Conservation (phyloP, 2,113 vertebrate species). For the Eidolon helvum region DNA sequence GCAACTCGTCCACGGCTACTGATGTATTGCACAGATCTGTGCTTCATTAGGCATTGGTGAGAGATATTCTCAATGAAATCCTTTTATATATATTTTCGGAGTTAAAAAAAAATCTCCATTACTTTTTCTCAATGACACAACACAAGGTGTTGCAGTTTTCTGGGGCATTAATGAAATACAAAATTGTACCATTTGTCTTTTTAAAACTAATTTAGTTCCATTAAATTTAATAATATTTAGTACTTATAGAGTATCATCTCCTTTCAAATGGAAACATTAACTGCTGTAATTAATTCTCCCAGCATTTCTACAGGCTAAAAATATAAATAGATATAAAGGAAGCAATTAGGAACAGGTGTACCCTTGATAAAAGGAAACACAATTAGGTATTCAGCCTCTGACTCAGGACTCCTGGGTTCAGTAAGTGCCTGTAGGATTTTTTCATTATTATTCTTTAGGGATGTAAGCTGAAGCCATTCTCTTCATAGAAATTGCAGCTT, state of each 20-base stretch:
- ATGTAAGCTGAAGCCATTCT: not conserved
- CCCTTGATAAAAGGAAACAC: conserved; percentile 42
- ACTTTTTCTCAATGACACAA: conserved; percentile 12
- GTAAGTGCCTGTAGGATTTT: not conserved
- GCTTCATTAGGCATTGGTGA: not conserved
- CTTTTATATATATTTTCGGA: not conserved
- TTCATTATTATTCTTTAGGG: not conserved
- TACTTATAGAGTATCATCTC: conserved; percentile 56
- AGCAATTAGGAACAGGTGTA: conserved; percentile 67
- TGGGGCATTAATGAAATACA: conserved; percentile 3
- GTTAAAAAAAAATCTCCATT: not conserved
- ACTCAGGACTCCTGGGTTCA: conserved; percentile 52
- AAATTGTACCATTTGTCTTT: conserved; percentile 60
- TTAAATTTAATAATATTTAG: conserved; percentile 72
- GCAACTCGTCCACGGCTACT: not conserved
- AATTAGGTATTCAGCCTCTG: not conserved
- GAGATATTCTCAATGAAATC: not conserved
- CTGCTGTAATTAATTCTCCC: conserved; percentile 67
- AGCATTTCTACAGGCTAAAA: conserved; percentile 61
- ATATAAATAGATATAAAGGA: conserved; percentile 68
- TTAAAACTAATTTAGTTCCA: conserved; percentile 68
- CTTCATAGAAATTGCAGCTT: not conserved
- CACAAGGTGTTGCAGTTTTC: conserved; percentile 18
- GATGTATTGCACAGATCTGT: not conserved
- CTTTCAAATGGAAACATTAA: conserved; percentile 68